Conservation (phyloP, 2,888 invertebrate species). For the Netelia inedita region DNA sequence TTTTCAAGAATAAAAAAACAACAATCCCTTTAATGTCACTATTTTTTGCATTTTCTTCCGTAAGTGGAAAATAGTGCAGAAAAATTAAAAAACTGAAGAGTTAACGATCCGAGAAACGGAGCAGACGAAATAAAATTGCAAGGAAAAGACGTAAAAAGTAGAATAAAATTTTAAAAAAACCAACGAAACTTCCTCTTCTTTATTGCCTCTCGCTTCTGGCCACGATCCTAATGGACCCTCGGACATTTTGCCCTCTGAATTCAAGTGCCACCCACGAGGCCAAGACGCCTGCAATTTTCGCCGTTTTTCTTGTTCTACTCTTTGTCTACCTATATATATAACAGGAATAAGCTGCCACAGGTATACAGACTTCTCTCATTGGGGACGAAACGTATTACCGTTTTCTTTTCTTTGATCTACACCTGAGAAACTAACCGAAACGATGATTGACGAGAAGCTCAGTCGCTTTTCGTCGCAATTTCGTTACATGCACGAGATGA, state of each 20-base stretch:
- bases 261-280: constrained; percentile 61
- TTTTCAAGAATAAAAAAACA: too few species aligned
- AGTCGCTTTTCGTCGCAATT: constrained; percentile 52
- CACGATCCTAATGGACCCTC: constrained; percentile 54
- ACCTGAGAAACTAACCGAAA: constrained; percentile 40
- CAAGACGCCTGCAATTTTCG: constrained; percentile 54
- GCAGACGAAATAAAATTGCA: neutral
- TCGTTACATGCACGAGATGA: constrained; percentile 1
- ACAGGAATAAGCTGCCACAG: neutral
- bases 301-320: constrained; percentile 39
- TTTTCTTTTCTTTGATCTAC: constrained; percentile 65
- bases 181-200: constrained; percentile 14
- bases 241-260: constrained; percentile 52
- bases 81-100: too few species aligned
- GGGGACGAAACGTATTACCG: constrained; percentile 59
- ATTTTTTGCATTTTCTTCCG: too few species aligned
- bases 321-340: neutral
- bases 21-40: too few species aligned
- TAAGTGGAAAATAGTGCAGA: too few species aligned
- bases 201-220: constrained; percentile 53
- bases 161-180: neutral
- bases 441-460: constrained; percentile 69
- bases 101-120: neutral
- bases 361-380: constrained; percentile 17
- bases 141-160: neutral